phyloP scores from a whole-genome alignment of 2,797 vertebrate genomes.

The Tapera naevia region DNA sequence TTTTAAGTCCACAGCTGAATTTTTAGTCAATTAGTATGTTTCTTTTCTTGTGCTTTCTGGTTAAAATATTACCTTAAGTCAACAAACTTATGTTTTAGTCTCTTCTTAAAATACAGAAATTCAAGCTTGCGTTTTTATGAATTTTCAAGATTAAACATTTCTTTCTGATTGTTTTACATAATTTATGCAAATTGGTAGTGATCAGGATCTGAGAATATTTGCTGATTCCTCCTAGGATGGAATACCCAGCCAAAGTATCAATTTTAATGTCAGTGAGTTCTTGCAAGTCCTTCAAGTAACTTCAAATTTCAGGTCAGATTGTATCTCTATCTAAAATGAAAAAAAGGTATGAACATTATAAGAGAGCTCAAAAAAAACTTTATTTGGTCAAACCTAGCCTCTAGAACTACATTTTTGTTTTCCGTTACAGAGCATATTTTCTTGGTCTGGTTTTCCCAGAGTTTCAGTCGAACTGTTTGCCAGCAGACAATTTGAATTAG shows the following conservation, averaged over 20 bases:
- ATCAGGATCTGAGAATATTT: background rate
- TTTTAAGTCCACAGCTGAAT: conserved; percentile 67
- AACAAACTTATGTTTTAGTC: background rate
- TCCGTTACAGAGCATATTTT: background rate
- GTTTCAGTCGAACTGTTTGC: background rate
- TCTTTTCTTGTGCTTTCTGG: conserved; percentile 46
- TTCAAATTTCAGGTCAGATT: background rate
- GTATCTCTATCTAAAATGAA: background rate
- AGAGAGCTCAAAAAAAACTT: conserved; percentile 8
- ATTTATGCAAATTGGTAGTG: background rate
- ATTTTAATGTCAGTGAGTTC: background rate
- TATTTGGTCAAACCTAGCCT: conserved; percentile 1
- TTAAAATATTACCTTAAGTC: conserved; percentile 59
- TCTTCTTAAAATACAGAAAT: background rate
- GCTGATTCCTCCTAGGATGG: background rate
- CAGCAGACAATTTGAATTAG: conserved; percentile 27
- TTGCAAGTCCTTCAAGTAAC: background rate
- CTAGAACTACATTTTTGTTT: conserved; percentile 32
- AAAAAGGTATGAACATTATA: background rate
- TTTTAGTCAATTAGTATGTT: conserved; percentile 54
- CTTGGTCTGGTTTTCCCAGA: conserved; percentile 46
- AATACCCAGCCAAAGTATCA: background rate
- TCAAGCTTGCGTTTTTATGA: background rate
- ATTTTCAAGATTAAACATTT: background rate
- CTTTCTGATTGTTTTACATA: background rate